Evolutionary conservation across 2,113 vertebrate genomes (phyloP).

Genomic region (Dascyllus trimaculatus): DNA sequence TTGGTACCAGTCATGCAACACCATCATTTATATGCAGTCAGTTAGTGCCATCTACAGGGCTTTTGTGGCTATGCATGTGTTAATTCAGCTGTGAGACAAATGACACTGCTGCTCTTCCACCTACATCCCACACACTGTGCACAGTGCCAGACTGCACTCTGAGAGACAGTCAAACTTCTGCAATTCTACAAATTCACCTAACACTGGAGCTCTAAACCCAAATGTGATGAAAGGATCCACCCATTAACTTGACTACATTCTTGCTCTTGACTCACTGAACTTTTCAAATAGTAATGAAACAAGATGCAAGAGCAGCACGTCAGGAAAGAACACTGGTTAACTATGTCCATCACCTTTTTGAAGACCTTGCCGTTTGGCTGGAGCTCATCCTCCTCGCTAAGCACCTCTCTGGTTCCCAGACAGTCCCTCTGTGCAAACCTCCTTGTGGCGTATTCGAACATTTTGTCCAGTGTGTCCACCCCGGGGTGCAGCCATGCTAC

Average conservation of each 20-base stretch:
- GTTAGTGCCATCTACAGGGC: conserved; percentile 63
- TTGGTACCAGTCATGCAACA: not conserved
- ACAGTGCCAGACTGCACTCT: conserved; percentile 26
- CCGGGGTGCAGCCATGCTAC: conserved; percentile 88
- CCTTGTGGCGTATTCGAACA: conserved; percentile 90
- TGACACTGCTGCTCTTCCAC: conserved; percentile 20
- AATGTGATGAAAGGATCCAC: not conserved
- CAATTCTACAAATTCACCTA: not conserved
- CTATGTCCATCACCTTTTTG: conserved; percentile 91
- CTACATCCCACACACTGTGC: conserved; percentile 43
- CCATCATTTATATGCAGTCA: conserved; percentile 14
- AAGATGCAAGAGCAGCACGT: not conserved
- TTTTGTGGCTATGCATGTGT: conserved; percentile 7
- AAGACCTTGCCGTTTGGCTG: conserved; percentile 97
- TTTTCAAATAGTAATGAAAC: not conserved
- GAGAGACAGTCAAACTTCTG: conserved; percentile 6
- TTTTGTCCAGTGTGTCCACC: conserved; percentile 94
- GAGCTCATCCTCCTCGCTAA: conserved; percentile 97
- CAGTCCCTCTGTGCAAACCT: conserved; percentile 91
- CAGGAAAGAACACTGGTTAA: too few relatives aligned
- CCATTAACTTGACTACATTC: not conserved
- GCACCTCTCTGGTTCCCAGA: conserved; percentile 93
- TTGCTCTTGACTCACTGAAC: not conserved
- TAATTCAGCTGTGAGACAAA: conserved; percentile 17
- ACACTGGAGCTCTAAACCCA: not conserved